phyloP scores from a whole-genome alignment of 2,113 vertebrate genomes.

The Thamnophis sirtalis region DNA sequence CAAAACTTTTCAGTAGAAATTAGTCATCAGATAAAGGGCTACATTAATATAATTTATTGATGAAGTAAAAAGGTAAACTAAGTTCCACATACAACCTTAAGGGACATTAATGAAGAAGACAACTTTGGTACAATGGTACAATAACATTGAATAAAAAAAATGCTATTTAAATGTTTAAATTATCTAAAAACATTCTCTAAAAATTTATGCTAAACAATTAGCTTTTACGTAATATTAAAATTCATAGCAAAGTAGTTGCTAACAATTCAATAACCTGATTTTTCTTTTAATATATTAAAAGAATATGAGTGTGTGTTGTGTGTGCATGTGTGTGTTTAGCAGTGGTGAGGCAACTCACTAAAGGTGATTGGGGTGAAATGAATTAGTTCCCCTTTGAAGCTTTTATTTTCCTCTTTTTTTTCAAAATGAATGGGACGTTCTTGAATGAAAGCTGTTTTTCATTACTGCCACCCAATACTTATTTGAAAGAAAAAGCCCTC shows the following conservation, averaged over 20 bases:
- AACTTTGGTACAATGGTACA: neutral
- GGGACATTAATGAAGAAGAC: neutral
- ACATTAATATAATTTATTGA: slow-evolving; percentile 61
- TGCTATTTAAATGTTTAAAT: neutral
- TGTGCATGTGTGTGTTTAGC: slow-evolving; percentile 19
- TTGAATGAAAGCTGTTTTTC: slow-evolving; percentile 75
- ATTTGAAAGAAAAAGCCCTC: slow-evolving; percentile 68
- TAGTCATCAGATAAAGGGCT: slow-evolving; percentile 73
- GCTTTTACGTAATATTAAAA: slow-evolving; percentile 2
- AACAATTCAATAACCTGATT: slow-evolving; percentile 23
- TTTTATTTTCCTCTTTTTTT: slow-evolving; percentile 68
- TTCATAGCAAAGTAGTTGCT: neutral
- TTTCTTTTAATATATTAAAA: slow-evolving; percentile 18
- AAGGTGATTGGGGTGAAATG: slow-evolving; percentile 69
- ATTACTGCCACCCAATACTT: slow-evolving; percentile 72
- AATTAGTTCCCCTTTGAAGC: slow-evolving; percentile 78
- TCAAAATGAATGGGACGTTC: slow-evolving; percentile 70
- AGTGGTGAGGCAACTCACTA: slow-evolving; percentile 51
- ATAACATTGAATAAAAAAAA: neutral
- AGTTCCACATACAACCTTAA: slow-evolving; percentile 19
- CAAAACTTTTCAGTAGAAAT: slow-evolving; percentile 62
- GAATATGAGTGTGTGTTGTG: slow-evolving; percentile 14
- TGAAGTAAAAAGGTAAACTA: slow-evolving; percentile 65
- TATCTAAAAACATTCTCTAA: neutral
- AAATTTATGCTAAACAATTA: neutral